phyloP scores from a whole-genome alignment of 1,140 invertebrate species.

The Phthorimaea operculella region DNA sequence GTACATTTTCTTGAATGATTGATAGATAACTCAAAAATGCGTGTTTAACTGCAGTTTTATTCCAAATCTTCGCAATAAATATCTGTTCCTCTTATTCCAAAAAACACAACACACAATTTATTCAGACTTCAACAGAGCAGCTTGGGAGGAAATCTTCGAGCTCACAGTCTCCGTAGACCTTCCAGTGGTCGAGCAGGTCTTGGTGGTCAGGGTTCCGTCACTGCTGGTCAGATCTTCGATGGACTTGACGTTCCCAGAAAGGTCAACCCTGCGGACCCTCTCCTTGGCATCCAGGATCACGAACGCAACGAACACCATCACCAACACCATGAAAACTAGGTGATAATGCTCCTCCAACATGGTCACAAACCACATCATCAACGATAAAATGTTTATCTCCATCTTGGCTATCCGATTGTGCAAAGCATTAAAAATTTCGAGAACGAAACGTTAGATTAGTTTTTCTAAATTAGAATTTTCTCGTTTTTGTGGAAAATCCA shows the following conservation, averaged over 20 bases:
- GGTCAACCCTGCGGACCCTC: neutral
- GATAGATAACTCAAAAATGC: no score
- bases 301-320: neutral
- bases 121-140: neutral
- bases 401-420: neutral
- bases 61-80: no score
- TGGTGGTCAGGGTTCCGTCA: no score
- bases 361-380: neutral
- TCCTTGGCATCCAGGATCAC: neutral
- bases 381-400: neutral
- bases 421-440: neutral
- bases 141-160: neutral
- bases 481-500: neutral
- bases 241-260: neutral
- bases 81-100: no score
- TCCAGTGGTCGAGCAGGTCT: neutral
- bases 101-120: neutral
- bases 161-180: neutral
- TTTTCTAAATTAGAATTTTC: neutral
- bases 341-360: slow-evolving; percentile 1
- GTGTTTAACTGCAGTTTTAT: no score
- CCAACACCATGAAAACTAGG: neutral
- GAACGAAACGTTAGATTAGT: neutral
- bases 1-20: no score
- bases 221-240: neutral